phyloP scores from a whole-genome alignment of 2,797 vertebrate genomes.

The Clarias laeviceps region DNA sequence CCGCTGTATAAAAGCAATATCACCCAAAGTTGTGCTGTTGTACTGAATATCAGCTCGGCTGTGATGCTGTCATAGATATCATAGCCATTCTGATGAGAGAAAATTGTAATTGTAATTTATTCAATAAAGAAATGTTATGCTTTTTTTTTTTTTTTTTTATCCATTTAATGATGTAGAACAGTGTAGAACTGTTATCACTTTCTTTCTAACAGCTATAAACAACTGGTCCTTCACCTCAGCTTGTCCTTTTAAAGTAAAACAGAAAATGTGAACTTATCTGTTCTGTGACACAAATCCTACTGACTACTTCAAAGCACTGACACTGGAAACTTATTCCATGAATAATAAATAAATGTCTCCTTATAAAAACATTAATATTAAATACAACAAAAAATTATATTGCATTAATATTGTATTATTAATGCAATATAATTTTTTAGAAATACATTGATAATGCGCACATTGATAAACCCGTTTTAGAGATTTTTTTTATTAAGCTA shows the following conservation, averaged over 20 bases:
- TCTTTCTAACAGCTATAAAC: neutral
- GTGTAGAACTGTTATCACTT: neutral
- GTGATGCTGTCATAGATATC: no score
- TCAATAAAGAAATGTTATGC: neutral
- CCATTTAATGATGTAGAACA: neutral
- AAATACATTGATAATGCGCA: neutral
- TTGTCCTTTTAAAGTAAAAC: neutral
- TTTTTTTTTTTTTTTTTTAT: no score
- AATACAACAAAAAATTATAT: neutral
- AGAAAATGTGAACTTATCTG: neutral
- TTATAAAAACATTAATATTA: neutral
- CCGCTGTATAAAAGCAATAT: no score
- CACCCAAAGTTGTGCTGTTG: no score
- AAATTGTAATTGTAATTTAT: no score
- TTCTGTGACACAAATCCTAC: neutral
- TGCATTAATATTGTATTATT: no score
- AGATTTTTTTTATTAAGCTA: neutral
- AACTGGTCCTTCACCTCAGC: neutral
- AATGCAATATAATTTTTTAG: neutral
- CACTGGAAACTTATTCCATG: neutral
- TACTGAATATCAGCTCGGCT: no score
- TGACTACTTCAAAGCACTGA: neutral
- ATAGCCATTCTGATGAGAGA: no score
- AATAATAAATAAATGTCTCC: neutral
- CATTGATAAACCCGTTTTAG: neutral